Conservation (phyloP, 2,113 vertebrate genomes). For the Tretioscincus oriximinensis region DNA sequence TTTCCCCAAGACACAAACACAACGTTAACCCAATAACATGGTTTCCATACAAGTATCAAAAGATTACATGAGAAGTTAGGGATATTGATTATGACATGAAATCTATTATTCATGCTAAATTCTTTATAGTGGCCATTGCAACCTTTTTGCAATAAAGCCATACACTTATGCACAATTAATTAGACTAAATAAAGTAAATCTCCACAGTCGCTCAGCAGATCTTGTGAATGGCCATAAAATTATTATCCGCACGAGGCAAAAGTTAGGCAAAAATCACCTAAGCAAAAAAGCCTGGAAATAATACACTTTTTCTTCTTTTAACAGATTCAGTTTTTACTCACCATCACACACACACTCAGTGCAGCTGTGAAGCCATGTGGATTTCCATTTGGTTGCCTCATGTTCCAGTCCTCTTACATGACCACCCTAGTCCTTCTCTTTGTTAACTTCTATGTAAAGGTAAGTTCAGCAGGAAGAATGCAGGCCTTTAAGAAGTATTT, state of each 20-base stretch:
- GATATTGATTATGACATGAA: no score
- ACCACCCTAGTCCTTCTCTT: slow-evolving; percentile 83
- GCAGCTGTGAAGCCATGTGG: slow-evolving; percentile 83
- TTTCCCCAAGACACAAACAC: no score
- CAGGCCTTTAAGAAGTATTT: background rate
- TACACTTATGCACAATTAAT: background rate
- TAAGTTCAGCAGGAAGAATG: slow-evolving; percentile 53
- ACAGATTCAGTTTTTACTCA: slow-evolving; percentile 85
- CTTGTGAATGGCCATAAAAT: background rate
- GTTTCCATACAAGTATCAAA: no score
- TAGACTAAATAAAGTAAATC: background rate
- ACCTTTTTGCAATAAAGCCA: background rate
- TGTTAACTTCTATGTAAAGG: slow-evolving; percentile 87
- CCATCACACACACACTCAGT: slow-evolving; percentile 83
- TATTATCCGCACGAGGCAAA: background rate
- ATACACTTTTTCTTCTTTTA: background rate
- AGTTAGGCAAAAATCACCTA: background rate
- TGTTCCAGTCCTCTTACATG: slow-evolving; percentile 90
- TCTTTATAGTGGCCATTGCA: background rate
- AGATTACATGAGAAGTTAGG: no score
- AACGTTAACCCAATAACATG: no score
- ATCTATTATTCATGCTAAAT: background rate
- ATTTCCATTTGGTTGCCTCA: slow-evolving; percentile 84
- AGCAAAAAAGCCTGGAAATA: background rate
- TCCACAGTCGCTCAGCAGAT: background rate